Conservation (phyloP, 2,888 invertebrate genomes). For the Invenusta paracnida region DNA sequence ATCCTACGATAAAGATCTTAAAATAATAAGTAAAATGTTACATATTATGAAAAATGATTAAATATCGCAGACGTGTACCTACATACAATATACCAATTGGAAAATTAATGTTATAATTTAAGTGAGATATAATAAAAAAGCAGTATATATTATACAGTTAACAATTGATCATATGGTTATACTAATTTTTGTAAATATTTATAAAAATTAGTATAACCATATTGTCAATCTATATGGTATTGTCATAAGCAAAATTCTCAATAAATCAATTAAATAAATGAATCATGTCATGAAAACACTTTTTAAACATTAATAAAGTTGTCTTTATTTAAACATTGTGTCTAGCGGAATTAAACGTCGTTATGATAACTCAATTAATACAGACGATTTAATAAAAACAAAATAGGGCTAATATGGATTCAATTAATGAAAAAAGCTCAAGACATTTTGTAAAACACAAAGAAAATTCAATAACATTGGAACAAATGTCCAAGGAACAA, state of each 20-base stretch:
- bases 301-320: neutral
- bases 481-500: neutral
- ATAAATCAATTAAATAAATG: neutral
- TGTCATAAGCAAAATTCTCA: neutral
- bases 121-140: too few relatives aligned
- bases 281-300: neutral
- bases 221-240: neutral
- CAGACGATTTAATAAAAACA: neutral
- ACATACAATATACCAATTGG: too few relatives aligned
- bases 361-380: neutral
- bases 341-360: neutral
- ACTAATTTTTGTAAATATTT: neutral
- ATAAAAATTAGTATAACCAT: neutral
- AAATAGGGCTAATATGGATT: neutral
- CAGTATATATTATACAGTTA: too few relatives aligned
- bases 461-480: neutral
- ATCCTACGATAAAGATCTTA: too few relatives aligned
- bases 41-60: too few relatives aligned
- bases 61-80: too few relatives aligned
- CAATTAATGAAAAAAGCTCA: neutral
- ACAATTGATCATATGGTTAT: too few relatives aligned
- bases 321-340: neutral
- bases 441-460: neutral
- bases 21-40: too few relatives aligned
- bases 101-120: too few relatives aligned